phyloP scores from a whole-genome alignment of 2,888 invertebrate genomes.

The Diarsia rubi region DNA sequence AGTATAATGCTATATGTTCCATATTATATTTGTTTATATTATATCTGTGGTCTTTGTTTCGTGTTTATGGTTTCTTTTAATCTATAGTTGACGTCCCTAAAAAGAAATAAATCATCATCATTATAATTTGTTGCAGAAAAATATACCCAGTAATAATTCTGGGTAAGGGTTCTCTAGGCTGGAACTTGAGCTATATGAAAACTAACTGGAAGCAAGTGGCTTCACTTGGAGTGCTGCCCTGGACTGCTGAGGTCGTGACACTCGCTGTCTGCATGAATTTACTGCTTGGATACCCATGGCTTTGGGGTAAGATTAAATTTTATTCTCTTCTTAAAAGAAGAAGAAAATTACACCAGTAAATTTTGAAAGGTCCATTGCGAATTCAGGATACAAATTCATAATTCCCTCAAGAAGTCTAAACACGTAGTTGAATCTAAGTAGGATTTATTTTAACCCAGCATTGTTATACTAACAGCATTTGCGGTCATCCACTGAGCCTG shows the following conservation, averaged over 20 bases:
- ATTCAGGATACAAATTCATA: background rate
- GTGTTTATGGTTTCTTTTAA: too few species aligned
- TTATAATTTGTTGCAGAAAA: constrained; percentile 74
- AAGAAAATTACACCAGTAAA: background rate
- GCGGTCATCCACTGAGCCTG: too few species aligned
- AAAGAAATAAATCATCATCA: background rate
- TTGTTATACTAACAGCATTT: background rate
- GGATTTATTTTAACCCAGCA: background rate
- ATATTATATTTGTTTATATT: too few species aligned
- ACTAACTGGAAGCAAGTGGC: constrained; percentile 80
- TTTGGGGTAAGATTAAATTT: constrained; percentile 78
- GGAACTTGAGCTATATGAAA: constrained; percentile 83
- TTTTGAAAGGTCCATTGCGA: background rate
- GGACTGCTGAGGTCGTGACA: constrained; percentile 81
- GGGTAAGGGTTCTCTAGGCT: constrained; percentile 85
- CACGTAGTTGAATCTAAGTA: background rate
- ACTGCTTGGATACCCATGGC: constrained; percentile 83
- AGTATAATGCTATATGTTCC: too few species aligned
- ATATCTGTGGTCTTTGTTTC: too few species aligned
- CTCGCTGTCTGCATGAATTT: constrained; percentile 79
- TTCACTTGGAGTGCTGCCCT: constrained; percentile 82
- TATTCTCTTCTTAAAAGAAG: background rate
- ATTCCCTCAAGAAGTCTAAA: background rate
- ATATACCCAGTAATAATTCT: constrained; percentile 86
- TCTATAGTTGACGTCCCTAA: background rate